Base-by-base conservation (phyloP, 2,113 vertebrate genomes). In the Cardinalis cardinalis region DNA sequence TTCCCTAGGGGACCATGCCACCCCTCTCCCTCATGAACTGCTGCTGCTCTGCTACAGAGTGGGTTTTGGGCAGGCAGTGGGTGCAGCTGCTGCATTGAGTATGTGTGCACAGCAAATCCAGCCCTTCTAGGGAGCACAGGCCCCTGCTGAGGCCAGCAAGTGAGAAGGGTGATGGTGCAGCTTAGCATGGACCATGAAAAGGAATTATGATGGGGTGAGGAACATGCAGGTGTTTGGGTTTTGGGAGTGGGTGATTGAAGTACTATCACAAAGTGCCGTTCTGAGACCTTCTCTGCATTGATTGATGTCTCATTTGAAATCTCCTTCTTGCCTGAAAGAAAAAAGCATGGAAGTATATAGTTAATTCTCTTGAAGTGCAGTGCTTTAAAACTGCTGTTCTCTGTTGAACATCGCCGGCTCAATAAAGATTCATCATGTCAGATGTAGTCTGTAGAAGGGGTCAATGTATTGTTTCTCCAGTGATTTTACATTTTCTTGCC, bases 271-370 rank as follows among this genome's bases (percentile, higher is more conserved):
- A 65, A 94, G 74, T 7, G 1, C 68, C 0, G 0, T 87, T 92
- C 59, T 55, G 81, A 92, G 70, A 75, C 81, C 74, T 74, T 85
- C 38, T 70, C 40, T 84, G 1, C 59, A 16, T 46, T 89, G 89
- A 90, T 66, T 90, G 81, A 85, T 83, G 74, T 89, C 81, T 92
- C 78, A 55, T 89, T 94, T 89, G 71, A 92, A 95, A 89, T 76
- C 51, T 77, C 68, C 43, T 80, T 21, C 58, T 84, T 82, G 34
- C 63, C 87, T 73, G 59, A 52, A 85, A 85, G 77, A 65, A 84
- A 84, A 82, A 84, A 49, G 23, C 1, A 0, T 74, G 52, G 84
- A 66, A 79, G 26, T 44, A 40, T 92, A 46, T 60, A 71, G 70
- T 85, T 93, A 85, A 85, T 92, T 92, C 52, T 79, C 48, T 82